These are phyloP conservation scores for Corvus cornix DNA, from an alignment of 2,113 vertebrate genomes.

Conservation along the genomic window DNA sequence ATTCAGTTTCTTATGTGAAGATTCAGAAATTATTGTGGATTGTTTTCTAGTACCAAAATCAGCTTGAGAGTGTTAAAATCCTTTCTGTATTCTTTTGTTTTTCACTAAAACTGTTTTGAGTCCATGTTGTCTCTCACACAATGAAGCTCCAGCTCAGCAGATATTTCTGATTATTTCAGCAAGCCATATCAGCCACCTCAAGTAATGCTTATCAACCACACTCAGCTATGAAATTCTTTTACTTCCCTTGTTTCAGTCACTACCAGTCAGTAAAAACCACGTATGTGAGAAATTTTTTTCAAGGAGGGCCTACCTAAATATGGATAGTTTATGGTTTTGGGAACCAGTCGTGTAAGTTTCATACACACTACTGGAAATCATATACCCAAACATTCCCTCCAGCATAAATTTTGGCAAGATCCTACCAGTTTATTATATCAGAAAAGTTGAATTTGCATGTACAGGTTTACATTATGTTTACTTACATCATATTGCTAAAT, in stretches of 20 bases:
- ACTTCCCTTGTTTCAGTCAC: conserved; percentile 22
- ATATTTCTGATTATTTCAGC: conserved; percentile 40
- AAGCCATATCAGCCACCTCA: neutral
- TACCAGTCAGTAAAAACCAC: conserved; percentile 19
- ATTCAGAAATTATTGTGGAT: neutral
- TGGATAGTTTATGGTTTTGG: neutral
- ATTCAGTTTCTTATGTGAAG: neutral
- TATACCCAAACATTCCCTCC: neutral
- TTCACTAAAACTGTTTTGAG: neutral
- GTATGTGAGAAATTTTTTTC: conserved; percentile 19
- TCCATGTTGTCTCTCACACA: neutral
- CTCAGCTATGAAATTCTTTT: neutral
- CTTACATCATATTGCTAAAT: neutral
- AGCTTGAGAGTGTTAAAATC: neutral
- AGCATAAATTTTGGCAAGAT: conserved; percentile 17
- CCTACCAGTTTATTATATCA: neutral
- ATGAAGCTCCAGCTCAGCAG: neutral
- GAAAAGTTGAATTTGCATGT: neutral
- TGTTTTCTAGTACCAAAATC: neutral
- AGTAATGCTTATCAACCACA: neutral
- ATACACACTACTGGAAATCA: neutral
- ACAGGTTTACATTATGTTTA: neutral
- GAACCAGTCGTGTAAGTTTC: neutral
- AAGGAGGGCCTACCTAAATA: neutral
- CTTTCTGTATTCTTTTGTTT: neutral